phyloP scores from a whole-genome alignment of 2,113 vertebrate species.

The Mustela lutreola region DNA sequence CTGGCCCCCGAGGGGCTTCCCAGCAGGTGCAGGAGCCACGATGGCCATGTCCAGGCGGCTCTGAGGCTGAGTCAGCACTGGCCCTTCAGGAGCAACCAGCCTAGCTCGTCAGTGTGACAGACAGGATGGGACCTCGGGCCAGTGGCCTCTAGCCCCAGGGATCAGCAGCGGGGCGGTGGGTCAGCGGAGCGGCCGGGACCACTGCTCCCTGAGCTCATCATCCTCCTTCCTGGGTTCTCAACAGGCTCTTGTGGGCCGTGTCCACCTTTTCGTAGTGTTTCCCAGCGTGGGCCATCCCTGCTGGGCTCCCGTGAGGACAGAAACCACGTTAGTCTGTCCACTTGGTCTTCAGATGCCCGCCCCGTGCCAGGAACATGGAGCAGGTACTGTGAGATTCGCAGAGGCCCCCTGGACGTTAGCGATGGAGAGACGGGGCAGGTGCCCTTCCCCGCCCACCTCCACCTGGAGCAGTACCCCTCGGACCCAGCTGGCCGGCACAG shows the following conservation, averaged over 20 bases:
- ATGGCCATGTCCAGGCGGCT: accelerated
- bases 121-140: neutral
- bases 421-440: neutral
- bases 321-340: neutral
- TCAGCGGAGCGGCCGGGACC: neutral
- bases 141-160: neutral
- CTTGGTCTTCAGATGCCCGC: neutral
- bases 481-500: neutral
- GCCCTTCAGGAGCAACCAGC: neutral
- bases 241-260: accelerated
- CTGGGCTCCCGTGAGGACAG: neutral
- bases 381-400: accelerated
- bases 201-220: too few species aligned
- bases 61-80: neutral
- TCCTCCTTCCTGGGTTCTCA: neutral
- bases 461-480: neutral
- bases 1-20: neutral
- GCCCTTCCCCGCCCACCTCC: accelerated
- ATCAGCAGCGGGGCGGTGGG: accelerated
- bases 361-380: neutral
- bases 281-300: neutral
- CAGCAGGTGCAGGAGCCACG: accelerated
- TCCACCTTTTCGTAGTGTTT: neutral
- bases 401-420: neutral
- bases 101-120: neutral